Evolutionary conservation across 23 tunicate species (phyloP).

Genomic region (Ciona savignyi): DNA sequence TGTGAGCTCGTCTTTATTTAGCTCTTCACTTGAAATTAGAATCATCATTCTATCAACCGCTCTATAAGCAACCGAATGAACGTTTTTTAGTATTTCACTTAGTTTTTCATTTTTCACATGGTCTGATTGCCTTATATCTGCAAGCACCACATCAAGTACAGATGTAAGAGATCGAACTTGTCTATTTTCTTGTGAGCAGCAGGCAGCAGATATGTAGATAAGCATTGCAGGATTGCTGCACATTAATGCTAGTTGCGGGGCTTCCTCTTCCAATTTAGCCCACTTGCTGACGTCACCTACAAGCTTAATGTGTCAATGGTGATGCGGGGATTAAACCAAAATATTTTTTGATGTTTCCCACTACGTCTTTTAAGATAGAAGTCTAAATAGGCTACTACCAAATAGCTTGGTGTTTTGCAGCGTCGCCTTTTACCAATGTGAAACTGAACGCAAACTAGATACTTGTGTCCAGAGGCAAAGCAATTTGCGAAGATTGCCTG

Average conservation of each 20-base stretch:
- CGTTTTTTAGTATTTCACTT: neutral
- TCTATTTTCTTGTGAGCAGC: constrained; percentile 1
- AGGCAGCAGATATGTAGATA: constrained; percentile 15
- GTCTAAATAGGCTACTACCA: no score
- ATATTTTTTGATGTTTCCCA: no score
- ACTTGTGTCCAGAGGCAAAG: no score
- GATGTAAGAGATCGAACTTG: constrained; percentile 6
- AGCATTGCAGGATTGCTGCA: constrained; percentile 21
- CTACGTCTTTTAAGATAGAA: no score
- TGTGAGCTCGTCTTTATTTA: neutral
- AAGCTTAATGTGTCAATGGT: no score
- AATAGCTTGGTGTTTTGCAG: no score
- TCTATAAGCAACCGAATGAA: neutral
- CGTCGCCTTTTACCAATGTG: no score
- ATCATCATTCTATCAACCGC: neutral
- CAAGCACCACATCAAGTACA: neutral
- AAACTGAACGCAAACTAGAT: no score
- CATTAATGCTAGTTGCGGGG: constrained; percentile 13
- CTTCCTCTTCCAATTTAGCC: neutral
- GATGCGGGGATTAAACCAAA: no score
- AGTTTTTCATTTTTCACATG: neutral
- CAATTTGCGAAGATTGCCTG: no score
- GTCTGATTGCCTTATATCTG: neutral
- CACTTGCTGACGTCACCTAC: no score
- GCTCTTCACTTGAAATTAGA: neutral